These are phyloP conservation scores for Porites divaricata DNA, from an alignment of 92 coral and sea anemone genomes.

Conservation along the genomic window DNA sequence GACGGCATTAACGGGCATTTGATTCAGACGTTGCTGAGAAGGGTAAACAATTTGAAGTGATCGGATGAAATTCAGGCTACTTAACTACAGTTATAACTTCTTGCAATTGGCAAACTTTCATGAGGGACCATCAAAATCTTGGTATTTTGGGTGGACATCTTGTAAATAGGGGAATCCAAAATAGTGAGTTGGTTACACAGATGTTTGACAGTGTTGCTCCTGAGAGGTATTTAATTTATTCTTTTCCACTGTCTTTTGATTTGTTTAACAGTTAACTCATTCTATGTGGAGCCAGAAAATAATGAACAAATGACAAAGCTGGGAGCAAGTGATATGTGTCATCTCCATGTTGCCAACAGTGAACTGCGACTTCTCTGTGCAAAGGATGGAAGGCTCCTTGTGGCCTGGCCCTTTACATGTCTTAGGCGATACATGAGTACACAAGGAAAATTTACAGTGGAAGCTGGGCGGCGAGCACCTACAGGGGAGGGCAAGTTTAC, in stretches of 20 bases:
- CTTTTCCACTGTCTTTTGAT: not conserved
- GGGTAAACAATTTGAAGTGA: no score
- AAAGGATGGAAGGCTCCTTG: constrained; percentile 86
- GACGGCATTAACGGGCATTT: no score
- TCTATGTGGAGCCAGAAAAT: constrained; percentile 87
- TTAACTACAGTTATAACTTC: no score
- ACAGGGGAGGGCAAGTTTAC: constrained; percentile 95
- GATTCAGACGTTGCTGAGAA: no score
- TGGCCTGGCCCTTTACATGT: constrained; percentile 98
- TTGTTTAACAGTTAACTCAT: constrained; percentile 78
- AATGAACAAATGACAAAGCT: constrained; percentile 67
- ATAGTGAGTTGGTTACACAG: no score
- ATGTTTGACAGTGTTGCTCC: not conserved
- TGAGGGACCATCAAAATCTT: no score
- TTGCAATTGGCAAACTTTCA: no score
- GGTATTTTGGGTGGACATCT: no score
- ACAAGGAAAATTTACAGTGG: constrained; percentile 85
- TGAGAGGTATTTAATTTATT: not conserved
- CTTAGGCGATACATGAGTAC: constrained; percentile 93
- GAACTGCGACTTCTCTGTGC: constrained; percentile 89
- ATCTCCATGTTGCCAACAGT: constrained; percentile 82
- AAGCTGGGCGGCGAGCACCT: constrained; percentile 98
- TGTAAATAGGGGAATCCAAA: no score
- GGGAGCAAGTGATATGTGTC: constrained; percentile 82
- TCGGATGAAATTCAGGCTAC: no score